Evolutionary conservation across 1,140 invertebrate species (phyloP), one percentile per base, ranked within the genome.

Genomic region (Cotesia glomerata): DNA sequence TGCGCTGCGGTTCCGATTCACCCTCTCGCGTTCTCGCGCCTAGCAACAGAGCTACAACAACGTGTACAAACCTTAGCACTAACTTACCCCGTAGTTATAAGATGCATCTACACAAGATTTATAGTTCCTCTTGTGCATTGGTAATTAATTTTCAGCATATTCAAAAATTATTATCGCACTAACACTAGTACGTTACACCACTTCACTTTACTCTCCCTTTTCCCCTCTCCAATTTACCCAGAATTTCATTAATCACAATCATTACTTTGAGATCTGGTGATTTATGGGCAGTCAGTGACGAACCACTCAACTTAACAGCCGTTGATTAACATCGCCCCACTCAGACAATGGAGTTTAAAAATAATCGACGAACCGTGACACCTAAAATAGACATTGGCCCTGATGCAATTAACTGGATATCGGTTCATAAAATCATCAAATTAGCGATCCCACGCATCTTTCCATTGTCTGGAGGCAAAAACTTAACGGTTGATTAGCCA

Each of bases 371-470:
- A 63, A 74, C 68, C 73, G 52, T 74, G 68, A 68, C 68, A 74
- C 69, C 73, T 71, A 74, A 74, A 74, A 74, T 74, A 74, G 73
- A 74, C 26, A 32, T 49, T 67, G 65, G 65, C 8, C 65, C 62
- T 11, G 5, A 45, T 56, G 32, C 68, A 74, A 74, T 74, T 74
- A 68, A 73, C 62, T 9, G 13, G 52, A 35, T 73, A 75, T 75
- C 67, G 68, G 34, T 16, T 71, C 61, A 71, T 73, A 68, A 69
- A 73, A 75, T 73, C 74, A 61, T 75, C 71, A 71, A 75, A 75
- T 75, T 75, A 75, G 69, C 64, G 65, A 68, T 45, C 69, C 74
- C 71, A 74, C 69, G 54, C 74, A 54, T 59, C 54, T 51, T 67
- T 39, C 58, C 69, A 71, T 74, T 71, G 71, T 73, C 39, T 54